Conservation (phyloP, 2,888 invertebrate genomes). For the Acholoe squamosa region DNA sequence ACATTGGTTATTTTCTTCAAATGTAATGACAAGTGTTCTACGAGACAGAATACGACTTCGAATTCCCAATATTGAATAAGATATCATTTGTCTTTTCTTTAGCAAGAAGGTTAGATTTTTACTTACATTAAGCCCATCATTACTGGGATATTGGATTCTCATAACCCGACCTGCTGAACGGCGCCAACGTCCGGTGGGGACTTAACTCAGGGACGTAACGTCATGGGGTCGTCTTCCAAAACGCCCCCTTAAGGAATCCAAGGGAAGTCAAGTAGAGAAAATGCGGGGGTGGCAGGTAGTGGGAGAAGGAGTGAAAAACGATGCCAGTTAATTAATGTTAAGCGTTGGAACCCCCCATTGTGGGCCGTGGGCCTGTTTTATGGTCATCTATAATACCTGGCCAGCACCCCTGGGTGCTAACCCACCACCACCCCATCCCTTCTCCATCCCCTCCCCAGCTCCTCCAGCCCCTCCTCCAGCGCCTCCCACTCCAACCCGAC, state of each 20-base stretch:
- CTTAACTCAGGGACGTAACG: too few relatives aligned
- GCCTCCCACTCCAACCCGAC: not conserved
- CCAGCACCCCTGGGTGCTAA: not conserved
- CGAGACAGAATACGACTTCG: too few relatives aligned
- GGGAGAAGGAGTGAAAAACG: not conserved
- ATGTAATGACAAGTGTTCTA: too few relatives aligned
- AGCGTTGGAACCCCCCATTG: conserved; percentile 23
- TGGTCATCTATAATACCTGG: conserved; percentile 6
- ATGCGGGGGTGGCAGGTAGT: not conserved
- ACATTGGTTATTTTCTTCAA: too few relatives aligned
- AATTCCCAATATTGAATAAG: too few relatives aligned
- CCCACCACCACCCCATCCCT: not conserved
- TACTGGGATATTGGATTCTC: too few relatives aligned
- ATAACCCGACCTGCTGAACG: too few relatives aligned
- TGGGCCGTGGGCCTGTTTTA: not conserved
- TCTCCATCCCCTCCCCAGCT: not conserved
- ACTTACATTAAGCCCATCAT: too few relatives aligned
- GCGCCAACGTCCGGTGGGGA: too few relatives aligned
- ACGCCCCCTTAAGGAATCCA: not conserved
- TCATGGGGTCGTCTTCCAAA: too few relatives aligned
- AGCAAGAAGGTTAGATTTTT: too few relatives aligned
- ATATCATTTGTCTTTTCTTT: too few relatives aligned
- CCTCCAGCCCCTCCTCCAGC: not conserved
- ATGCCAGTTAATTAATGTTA: not conserved
- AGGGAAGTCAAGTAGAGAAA: not conserved